Conservation (phyloP, 2,888 invertebrate genomes). For the Acleris laterana region DNA sequence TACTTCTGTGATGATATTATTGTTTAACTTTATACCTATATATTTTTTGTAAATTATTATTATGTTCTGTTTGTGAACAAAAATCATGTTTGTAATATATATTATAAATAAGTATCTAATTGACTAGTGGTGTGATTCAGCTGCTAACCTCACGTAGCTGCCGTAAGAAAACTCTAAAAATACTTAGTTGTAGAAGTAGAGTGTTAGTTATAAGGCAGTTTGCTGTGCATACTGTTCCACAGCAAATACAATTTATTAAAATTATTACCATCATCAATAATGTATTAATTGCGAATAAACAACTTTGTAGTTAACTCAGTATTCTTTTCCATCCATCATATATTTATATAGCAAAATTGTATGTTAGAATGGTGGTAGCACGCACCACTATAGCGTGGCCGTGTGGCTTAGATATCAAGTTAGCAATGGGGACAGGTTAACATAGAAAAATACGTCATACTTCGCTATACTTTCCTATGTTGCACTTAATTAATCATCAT, state of each 20-base stretch:
- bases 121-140: conserved; percentile 70
- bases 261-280: conserved; percentile 40
- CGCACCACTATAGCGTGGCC: conserved; percentile 39
- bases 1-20: conserved; percentile 59
- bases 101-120: conserved; percentile 43
- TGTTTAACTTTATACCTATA: conserved; percentile 47
- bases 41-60: conserved; percentile 45
- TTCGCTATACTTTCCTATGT: conserved; percentile 51
- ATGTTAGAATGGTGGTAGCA: conserved; percentile 39
- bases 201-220: conserved; percentile 47
- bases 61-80: conserved; percentile 40
- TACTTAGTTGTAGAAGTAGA: conserved; percentile 36
- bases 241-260: conserved; percentile 45
- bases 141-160: conserved; percentile 53
- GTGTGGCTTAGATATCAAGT: conserved; percentile 47
- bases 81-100: conserved; percentile 31
- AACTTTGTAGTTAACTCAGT: conserved; percentile 51
- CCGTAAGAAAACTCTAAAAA: conserved; percentile 39
- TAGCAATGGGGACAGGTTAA: conserved; percentile 41
- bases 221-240: conserved; percentile 59
- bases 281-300: conserved; percentile 38
- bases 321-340: conserved; percentile 51
- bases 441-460: conserved; percentile 45
- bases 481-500: conserved; percentile 44
- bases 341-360: conserved; percentile 27